Percentiles rank a stretch among this genome's conserved stretches.
Conservation (phyloP, 2,113 vertebrate species). For the Proteles cristata region DNA sequence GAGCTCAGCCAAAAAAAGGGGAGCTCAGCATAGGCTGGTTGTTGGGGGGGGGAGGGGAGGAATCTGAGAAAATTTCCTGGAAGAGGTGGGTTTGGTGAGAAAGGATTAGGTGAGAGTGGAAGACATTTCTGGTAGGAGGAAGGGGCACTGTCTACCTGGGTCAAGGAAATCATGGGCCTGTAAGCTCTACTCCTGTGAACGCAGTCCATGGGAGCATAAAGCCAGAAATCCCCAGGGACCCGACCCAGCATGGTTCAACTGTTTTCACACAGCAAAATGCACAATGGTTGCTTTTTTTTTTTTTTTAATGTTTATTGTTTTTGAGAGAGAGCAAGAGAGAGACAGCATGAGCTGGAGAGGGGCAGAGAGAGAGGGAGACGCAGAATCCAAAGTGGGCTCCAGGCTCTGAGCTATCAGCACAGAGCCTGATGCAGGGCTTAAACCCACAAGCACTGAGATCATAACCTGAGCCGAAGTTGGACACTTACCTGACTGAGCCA, state of each 20-base stretch:
- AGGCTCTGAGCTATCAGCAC: too few relatives aligned
- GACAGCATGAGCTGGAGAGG: too few relatives aligned
- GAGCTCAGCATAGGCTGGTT: background rate
- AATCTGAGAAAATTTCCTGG: background rate
- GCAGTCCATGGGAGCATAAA: background rate
- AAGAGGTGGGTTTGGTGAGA: background rate
- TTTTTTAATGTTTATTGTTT: too few relatives aligned
- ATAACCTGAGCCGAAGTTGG: too few relatives aligned
- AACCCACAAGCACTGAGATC: too few relatives aligned
- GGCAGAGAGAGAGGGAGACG: too few relatives aligned
- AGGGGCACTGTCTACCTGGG: fast-evolving
- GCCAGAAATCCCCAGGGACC: background rate
- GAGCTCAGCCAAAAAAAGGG: background rate
- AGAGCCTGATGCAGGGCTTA: too few relatives aligned
- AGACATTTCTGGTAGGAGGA: background rate
- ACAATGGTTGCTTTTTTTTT: background rate
- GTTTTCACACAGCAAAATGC: background rate
- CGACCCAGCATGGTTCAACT: background rate
- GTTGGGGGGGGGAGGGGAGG: background rate
- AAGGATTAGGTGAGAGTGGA: background rate
- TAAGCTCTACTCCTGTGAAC: background rate
- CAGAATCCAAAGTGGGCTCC: too few relatives aligned
- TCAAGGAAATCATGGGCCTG: background rate
- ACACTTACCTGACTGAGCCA: too few relatives aligned
- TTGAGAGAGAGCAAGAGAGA: too few relatives aligned